Evolutionary conservation across 2,113 vertebrate species (phyloP).

Genomic region (Channa argus): DNA sequence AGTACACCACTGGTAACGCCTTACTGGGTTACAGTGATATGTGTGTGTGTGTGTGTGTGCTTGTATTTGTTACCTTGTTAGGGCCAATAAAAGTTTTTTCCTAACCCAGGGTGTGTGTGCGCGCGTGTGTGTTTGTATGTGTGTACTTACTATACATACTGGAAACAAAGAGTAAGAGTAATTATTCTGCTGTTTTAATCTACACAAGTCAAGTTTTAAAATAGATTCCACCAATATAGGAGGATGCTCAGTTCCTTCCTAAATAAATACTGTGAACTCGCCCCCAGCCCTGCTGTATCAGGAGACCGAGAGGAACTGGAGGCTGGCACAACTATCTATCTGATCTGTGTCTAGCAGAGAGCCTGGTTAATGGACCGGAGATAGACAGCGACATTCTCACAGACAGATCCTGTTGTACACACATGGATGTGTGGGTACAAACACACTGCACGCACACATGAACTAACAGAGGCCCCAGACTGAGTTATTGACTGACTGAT

Average conservation of each 20-base stretch:
- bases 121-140: too few species aligned
- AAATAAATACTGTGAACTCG: conserved; percentile 60
- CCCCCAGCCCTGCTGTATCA: conserved; percentile 31
- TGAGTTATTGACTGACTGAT: conserved; percentile 67
- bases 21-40: conserved; percentile 22
- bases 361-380: conserved; percentile 77
- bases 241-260: conserved; percentile 52
- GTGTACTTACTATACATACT: too few species aligned
- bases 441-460: conserved; percentile 25
- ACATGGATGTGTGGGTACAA: conserved; percentile 46
- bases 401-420: conserved; percentile 56
- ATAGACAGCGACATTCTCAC: conserved; percentile 67
- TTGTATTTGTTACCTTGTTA: not conserved
- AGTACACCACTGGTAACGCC: conserved; percentile 21
- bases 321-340: conserved; percentile 67
- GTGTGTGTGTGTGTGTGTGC: not conserved
- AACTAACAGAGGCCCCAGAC: conserved; percentile 46
- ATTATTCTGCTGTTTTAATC: conserved; percentile 44
- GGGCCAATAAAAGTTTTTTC: too few species aligned
- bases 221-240: conserved; percentile 38
- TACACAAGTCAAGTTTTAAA: conserved; percentile 55
- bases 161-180: too few species aligned
- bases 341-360: conserved; percentile 72
- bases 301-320: conserved; percentile 40
- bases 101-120: too few species aligned